Percentiles rank a stretch among this genome's conserved stretches.
phyloP scores from a whole-genome alignment of 2,113 vertebrate genomes.

The Fukomys damarensis region DNA sequence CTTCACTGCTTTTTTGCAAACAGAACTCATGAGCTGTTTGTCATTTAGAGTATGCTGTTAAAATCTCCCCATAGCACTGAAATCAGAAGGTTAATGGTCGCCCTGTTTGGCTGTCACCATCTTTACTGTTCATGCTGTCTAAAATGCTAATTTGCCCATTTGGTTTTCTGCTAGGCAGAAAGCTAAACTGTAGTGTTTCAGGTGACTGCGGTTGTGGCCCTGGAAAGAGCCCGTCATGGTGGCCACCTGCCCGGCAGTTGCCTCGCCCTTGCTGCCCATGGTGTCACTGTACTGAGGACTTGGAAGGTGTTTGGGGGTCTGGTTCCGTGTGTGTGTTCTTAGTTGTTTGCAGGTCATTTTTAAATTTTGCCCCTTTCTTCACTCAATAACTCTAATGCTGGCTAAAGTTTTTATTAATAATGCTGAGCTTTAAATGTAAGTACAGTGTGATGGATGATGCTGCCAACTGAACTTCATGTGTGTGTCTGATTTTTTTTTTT shows the following conservation, averaged over 20 bases:
- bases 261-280: constrained; percentile 83
- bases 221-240: not conserved
- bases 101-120: constrained; percentile 67
- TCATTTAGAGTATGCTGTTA: not conserved
- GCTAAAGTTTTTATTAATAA: constrained; percentile 87
- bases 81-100: constrained; percentile 48
- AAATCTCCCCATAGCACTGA: constrained; percentile 67
- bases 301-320: constrained; percentile 84
- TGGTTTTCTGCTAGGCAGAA: constrained; percentile 76
- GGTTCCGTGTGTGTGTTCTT: constrained; percentile 80
- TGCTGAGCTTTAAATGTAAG: constrained; percentile 92
- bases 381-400: constrained; percentile 63
- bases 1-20: constrained; percentile 51
- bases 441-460: constrained; percentile 90
- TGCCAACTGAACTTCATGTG: constrained; percentile 87
- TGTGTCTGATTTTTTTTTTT: constrained; percentile 81
- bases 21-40: constrained; percentile 21
- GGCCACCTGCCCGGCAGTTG: constrained; percentile 70
- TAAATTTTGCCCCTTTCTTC: constrained; percentile 67
- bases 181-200: constrained; percentile 72
- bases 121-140: constrained; percentile 75
- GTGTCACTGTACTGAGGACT: constrained; percentile 77
- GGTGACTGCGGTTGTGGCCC: constrained; percentile 32
- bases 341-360: constrained; percentile 85
- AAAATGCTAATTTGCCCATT: constrained; percentile 63